Evolutionary conservation across 2,888 invertebrate genomes (phyloP).

Genomic region (Ferrisia virgata): DNA sequence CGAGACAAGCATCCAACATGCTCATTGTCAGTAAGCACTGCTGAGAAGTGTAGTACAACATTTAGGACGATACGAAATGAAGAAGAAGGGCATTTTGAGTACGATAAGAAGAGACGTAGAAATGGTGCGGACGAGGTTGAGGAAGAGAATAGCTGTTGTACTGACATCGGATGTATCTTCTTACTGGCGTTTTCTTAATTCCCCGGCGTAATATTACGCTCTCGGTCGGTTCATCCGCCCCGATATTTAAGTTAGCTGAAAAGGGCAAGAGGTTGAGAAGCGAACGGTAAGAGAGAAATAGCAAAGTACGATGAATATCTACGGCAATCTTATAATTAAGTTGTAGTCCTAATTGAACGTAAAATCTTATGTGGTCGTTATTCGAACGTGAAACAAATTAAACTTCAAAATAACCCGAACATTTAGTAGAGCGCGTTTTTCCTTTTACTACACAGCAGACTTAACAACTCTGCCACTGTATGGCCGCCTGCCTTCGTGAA

Average conservation of each 20-base stretch:
- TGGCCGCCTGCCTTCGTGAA: background rate
- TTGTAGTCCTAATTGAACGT: conserved; percentile 46
- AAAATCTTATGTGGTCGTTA: conserved; percentile 45
- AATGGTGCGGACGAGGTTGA: background rate
- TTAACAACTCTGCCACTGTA: background rate
- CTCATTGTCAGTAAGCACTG: too few relatives aligned
- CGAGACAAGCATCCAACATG: too few relatives aligned
- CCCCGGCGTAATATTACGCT: conserved; percentile 42
- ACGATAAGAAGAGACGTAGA: background rate
- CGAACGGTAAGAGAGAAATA: background rate
- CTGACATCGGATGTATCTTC: conserved; percentile 40
- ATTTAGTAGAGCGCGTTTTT: conserved; percentile 7
- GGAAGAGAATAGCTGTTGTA: conserved; percentile 3
- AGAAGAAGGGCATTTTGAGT: background rate
- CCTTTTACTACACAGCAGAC: background rate
- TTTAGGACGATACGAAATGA: too few relatives aligned
- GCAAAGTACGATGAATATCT: conserved; percentile 39
- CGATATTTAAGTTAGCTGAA: conserved; percentile 1
- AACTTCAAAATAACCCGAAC: conserved; percentile 41
- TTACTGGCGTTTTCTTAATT: conserved; percentile 40
- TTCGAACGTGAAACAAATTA: conserved; percentile 33
- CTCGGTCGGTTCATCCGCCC: conserved; percentile 25
- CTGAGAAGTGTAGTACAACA: too few relatives aligned
- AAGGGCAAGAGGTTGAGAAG: background rate
- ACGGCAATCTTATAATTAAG: conserved; percentile 42